These are phyloP conservation scores for Allacma fusca DNA, from an alignment of 2,888 invertebrate species.

Conservation along the genomic window DNA sequence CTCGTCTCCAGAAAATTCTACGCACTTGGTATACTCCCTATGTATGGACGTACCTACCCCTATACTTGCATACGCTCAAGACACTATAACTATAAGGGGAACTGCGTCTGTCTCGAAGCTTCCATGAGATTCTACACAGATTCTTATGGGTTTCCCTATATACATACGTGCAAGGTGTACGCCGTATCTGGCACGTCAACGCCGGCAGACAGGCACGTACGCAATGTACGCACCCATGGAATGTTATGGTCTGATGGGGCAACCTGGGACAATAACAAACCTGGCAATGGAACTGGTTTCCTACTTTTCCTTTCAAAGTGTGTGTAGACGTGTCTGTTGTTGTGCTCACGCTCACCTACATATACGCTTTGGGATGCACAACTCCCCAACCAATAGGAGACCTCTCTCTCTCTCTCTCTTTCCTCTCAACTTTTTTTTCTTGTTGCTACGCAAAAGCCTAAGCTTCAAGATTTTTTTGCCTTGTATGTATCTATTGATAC, in stretches of 20 bases:
- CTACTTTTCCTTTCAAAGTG: not conserved
- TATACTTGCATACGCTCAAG: too few relatives aligned
- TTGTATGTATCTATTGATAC: too few relatives aligned
- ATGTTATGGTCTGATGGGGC: conserved; percentile 7
- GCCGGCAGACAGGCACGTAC: not conserved
- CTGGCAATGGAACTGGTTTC: not conserved
- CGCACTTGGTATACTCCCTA: not conserved
- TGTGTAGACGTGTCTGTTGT: too few relatives aligned
- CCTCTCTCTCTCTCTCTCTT: too few relatives aligned
- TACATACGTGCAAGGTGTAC: not conserved
- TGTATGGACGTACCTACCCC: too few relatives aligned
- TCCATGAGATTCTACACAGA: not conserved
- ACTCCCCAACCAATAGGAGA: too few relatives aligned
- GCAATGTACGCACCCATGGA: not conserved
- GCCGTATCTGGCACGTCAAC: too few relatives aligned
- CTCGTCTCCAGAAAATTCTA: not conserved
- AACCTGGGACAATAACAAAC: not conserved
- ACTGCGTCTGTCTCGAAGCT: not conserved
- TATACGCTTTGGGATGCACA: too few relatives aligned
- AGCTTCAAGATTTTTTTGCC: too few relatives aligned
- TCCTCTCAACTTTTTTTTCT: too few relatives aligned
- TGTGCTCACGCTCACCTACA: too few relatives aligned
- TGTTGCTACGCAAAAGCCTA: too few relatives aligned
- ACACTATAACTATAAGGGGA: not conserved
- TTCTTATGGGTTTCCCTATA: not conserved